These are phyloP conservation scores for Pammene aurita DNA, from an alignment of 2,888 invertebrate genomes.

Conservation along the genomic window DNA sequence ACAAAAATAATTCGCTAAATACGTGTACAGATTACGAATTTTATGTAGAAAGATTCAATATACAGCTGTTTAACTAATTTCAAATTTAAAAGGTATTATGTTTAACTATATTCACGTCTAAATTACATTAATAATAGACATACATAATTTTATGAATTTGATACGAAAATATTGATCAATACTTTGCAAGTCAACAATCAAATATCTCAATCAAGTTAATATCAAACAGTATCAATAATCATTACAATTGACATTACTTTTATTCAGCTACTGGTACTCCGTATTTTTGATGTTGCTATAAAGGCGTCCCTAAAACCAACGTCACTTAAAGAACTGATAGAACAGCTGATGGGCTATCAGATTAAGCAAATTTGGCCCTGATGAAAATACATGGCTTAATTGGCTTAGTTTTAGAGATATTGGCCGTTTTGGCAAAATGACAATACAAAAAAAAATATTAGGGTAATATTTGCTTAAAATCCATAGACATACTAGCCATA, in stretches of 20 bases:
- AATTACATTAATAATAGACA: conserved; percentile 3
- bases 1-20: conserved; percentile 20
- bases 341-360: too few relatives aligned
- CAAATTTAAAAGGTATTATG: not conserved
- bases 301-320: too few relatives aligned
- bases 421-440: too few relatives aligned
- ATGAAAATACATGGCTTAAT: too few relatives aligned
- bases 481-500: too few relatives aligned
- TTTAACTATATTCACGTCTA: conserved; percentile 12
- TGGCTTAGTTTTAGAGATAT: too few relatives aligned
- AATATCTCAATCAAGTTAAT: not conserved
- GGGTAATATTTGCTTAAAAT: too few relatives aligned
- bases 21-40: conserved; percentile 12
- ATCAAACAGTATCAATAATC: conserved; percentile 1
- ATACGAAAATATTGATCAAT: conserved; percentile 40
- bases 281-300: too few relatives aligned
- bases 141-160: conserved; percentile 20
- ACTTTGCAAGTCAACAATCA: conserved; percentile 31
- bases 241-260: conserved; percentile 27
- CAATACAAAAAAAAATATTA: too few relatives aligned
- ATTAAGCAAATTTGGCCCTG: too few relatives aligned
- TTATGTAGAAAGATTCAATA: conserved; percentile 6
- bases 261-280: not conserved
- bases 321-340: too few relatives aligned
- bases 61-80: not conserved